phyloP scores from a whole-genome alignment of 2,888 invertebrate genomes.

The Coelinius sp. region DNA sequence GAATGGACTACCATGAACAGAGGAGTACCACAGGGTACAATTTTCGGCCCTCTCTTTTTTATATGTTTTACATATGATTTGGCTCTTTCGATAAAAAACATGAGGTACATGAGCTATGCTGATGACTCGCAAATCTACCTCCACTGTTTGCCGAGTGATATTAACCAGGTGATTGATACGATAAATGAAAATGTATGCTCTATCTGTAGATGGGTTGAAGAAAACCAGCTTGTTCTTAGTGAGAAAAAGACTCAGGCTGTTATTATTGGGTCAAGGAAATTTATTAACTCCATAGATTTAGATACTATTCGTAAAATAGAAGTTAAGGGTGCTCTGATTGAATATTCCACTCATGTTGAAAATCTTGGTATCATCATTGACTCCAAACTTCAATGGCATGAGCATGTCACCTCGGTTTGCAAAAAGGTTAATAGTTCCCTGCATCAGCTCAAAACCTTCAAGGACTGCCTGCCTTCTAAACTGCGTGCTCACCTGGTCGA shows the following conservation, averaged over 20 bases:
- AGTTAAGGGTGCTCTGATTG: not conserved
- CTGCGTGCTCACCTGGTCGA: not conserved
- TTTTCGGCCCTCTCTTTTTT: not conserved
- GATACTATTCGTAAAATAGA: not conserved
- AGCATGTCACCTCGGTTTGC: not conserved
- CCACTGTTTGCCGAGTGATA: not conserved
- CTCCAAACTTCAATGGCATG: not conserved
- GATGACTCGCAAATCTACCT: conserved; percentile 31
- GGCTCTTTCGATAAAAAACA: not conserved
- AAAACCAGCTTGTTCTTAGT: not conserved
- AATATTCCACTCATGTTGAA: not conserved
- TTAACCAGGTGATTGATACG: not conserved
- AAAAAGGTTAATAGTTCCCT: not conserved
- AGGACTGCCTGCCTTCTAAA: not conserved
- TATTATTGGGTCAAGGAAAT: conserved; percentile 13
- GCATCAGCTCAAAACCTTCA: not conserved
- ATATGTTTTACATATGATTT: not conserved
- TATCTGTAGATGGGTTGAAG: not conserved
- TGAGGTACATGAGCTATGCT: conserved; percentile 1
- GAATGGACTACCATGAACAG: not conserved
- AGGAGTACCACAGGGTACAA: not conserved
- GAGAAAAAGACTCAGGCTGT: conserved; percentile 31
- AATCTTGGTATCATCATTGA: conserved; percentile 7
- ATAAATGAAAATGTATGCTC: no score
- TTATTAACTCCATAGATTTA: not conserved